Conservation (phyloP, 2,888 invertebrate genomes). For the Trachelus troglodyta region DNA sequence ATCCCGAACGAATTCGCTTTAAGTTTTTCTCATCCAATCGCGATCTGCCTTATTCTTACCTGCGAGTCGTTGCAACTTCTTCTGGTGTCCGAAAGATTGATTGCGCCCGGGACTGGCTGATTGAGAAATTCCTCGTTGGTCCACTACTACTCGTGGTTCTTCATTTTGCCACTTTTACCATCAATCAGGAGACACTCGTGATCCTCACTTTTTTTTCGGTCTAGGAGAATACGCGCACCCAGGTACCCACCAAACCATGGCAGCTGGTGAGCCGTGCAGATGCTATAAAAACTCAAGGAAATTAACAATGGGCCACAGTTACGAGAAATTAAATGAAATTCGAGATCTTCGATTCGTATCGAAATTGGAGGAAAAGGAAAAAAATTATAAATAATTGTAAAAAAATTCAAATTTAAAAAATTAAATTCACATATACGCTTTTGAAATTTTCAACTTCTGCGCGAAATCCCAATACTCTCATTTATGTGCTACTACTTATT, state of each 20-base stretch:
- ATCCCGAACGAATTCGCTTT: background rate
- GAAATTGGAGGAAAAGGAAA: background rate
- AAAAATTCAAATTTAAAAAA: too few species aligned
- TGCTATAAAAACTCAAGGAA: background rate
- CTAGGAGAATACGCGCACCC: background rate
- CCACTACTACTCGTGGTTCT: constrained; percentile 17
- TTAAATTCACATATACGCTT: too few species aligned
- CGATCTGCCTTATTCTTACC: background rate
- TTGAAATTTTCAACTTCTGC: too few species aligned
- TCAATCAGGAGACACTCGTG: constrained; percentile 21
- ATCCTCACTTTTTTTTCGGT: constrained; percentile 9
- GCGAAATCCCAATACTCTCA: background rate
- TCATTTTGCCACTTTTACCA: constrained; percentile 22
- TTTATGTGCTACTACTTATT: too few species aligned
- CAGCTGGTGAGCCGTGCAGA: background rate
- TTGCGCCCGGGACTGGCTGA: constrained; percentile 16
- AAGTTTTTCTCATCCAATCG: background rate
- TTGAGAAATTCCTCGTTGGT: constrained; percentile 20
- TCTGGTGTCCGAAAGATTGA: constrained; percentile 14
- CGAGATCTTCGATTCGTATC: background rate
- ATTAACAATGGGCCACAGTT: background rate
- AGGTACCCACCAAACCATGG: background rate
- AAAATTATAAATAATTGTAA: background rate
- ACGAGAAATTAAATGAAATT: background rate
- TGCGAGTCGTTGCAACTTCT: background rate